Conservation (phyloP, 2,113 vertebrate genomes). For the Myotis lucifugus region DNA sequence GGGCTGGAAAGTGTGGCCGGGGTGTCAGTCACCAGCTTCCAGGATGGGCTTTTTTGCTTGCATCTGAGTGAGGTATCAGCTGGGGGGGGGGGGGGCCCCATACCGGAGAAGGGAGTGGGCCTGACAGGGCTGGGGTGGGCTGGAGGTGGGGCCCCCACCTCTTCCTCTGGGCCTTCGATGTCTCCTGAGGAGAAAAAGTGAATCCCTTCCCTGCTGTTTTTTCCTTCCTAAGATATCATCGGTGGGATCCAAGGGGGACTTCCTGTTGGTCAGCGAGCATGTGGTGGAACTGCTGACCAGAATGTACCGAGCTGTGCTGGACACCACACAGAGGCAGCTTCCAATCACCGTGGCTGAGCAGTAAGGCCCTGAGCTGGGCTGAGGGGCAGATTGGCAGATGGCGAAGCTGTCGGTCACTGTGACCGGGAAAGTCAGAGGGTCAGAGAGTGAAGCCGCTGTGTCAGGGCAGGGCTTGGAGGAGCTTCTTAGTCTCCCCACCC, state of each 20-base stretch:
- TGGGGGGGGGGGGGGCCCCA: fast-evolving
- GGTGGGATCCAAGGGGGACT: constrained; percentile 80
- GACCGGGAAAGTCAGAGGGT: background rate
- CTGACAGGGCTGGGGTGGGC: background rate
- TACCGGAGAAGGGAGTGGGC: fast-evolving
- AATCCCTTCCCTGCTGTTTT: background rate
- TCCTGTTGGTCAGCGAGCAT: constrained; percentile 84
- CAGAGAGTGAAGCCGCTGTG: background rate
- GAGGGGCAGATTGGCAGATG: background rate
- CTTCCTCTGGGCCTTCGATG: background rate
- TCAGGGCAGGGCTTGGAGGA: background rate
- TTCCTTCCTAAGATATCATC: constrained; percentile 72
- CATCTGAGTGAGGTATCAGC: constrained; percentile 85
- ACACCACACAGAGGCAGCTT: constrained; percentile 68
- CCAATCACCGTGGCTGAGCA: constrained; percentile 81
- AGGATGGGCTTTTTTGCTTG: constrained; percentile 84
- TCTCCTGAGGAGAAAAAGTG: background rate
- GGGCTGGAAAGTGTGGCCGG: constrained; percentile 78
- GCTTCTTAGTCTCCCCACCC: background rate
- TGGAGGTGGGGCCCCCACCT: background rate
- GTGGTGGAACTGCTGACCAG: constrained; percentile 84
- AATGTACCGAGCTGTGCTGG: constrained; percentile 81
- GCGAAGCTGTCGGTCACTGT: constrained; percentile 42
- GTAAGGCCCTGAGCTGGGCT: constrained; percentile 73
- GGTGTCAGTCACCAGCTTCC: constrained; percentile 82